Evolutionary conservation across 2,888 invertebrate species (phyloP).

Genomic region (Melanostoma mellinum): DNA sequence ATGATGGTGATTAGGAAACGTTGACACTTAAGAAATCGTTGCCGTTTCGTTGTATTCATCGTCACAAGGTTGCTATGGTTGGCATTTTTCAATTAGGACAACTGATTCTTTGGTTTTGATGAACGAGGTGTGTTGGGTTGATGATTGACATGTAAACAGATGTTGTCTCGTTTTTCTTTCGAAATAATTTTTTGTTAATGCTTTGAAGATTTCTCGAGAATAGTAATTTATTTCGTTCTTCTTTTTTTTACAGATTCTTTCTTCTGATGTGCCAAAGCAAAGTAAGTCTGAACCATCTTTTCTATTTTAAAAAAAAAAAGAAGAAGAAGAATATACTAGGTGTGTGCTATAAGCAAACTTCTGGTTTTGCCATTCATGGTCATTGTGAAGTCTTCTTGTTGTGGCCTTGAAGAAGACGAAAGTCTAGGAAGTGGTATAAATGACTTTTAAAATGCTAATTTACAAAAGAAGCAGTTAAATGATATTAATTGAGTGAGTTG

Average conservation of each 20-base stretch:
- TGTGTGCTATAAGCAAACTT: neutral
- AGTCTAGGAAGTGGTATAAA: constrained; percentile 51
- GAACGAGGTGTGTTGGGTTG: constrained; percentile 36
- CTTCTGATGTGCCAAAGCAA: constrained; percentile 39
- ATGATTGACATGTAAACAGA: constrained; percentile 28
- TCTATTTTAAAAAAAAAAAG: neutral
- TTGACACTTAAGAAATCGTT: constrained; percentile 45
- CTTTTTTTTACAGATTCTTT: constrained; percentile 38
- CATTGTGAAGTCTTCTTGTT: constrained; percentile 8
- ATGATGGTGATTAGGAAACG: constrained; percentile 57
- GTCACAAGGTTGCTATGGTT: constrained; percentile 2
- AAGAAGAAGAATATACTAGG: neutral
- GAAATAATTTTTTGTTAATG: neutral
- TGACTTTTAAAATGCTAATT: constrained; percentile 67
- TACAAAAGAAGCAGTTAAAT: constrained; percentile 38
- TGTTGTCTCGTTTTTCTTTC: constrained; percentile 22
- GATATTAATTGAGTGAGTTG: constrained; percentile 4
- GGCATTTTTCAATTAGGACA: constrained; percentile 31
- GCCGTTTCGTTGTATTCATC: neutral
- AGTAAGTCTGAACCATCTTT: constrained; percentile 9
- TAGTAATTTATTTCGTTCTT: constrained; percentile 12
- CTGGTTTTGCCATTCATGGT: constrained; percentile 60
- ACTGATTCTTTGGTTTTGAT: constrained; percentile 10
- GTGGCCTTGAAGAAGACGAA: constrained; percentile 38
- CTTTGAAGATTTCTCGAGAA: too few species aligned